Base-by-base conservation (phyloP, 2,888 invertebrate species). In the Celastrina argiolus region DNA sequence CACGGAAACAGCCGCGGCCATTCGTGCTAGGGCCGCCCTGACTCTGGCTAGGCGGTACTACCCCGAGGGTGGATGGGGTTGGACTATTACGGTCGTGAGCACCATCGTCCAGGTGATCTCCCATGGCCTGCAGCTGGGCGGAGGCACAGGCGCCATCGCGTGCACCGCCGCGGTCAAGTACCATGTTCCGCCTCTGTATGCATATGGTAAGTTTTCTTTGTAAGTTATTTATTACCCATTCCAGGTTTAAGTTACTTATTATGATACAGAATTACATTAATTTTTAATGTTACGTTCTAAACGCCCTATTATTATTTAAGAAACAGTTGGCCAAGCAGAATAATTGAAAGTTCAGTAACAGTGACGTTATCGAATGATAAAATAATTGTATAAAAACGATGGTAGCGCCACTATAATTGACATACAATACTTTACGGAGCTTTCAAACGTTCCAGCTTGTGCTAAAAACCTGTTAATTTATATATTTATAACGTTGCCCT, bases 61-160 rank as follows among this genome's bases (percentile, higher is more conserved):
- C 83, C 96, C 96, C 3, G 97, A 97, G 87, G 96, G 96, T 2
- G 96, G 96, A 14, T 97, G 96, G 96, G 96, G 97, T 16, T 97
- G 96, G 95, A 93, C 96, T 64, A 93, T 97, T 68, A 93, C 95
- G 63, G 92, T 93, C 65, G 95, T 95, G 71, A 94, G 94, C 28
- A 92, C 95, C 31, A 84, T 95, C 67, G 95, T 95, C 26, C 95
- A 96, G 80, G 86, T 95, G 65, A 85, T 97, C 64, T 93, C 94
- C 63, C 94, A 96, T 75, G 96, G 96, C 7, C 85, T 96, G 66
- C 96, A 96, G 78, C 92, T 95, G 72, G 92, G 95, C 69, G 94
- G 95, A 12, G 88, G 92, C 28, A 88, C 93, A 0, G 94, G 94
- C 1, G 91, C 93, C 71, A 92, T 95, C 73, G 94, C 95, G 31